Base-by-base conservation (phyloP, 2,797 vertebrate genomes). In the Schizopygopsis pylzovi region DNA sequence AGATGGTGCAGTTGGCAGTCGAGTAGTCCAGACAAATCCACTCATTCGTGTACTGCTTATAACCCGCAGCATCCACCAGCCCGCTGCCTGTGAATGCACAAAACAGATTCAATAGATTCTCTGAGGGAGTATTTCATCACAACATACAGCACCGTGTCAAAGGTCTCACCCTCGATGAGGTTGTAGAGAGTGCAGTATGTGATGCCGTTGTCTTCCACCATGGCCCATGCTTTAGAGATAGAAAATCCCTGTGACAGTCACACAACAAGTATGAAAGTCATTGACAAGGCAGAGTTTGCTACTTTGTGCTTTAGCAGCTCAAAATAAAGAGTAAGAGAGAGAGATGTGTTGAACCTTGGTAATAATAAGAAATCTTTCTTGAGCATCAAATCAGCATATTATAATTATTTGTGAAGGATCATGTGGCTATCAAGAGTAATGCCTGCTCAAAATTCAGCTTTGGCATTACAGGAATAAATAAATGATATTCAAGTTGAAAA, bases 181-280 rank as follows among this genome's bases (percentile, higher is more conserved):
- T 91, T 89, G 73, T 28, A 87, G 15, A 87, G 88, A 67, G 86
- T 92, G 77, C 92, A 92, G 61, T 92, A 92, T 76, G 88, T 92
- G 39, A 84, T 89, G 37, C 85, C 84, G 3, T 88, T 89, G 82
- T 88, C 80, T 20, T 52, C 59, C 52, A 85, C 73, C 45, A 13
- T 73, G 56, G 39, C 73, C 88, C 85, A 89, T n/a, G 82, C 33
- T 78, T 85, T 86, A 45, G 85, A 89, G 18, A 87, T 22, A 37
- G 83, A 72, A 67, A 47, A 68, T 11, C 68, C 88, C 88, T 87
- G 79, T 41, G 25, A 2, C 28, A 76, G 33, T 25, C 11, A 15
- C 7, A 41, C 11, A 76, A 45, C 4, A 61, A 43, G 4, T 28
- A 39, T 43, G 9, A 37, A 63, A 45, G n/a, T 18, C 37, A n/a